Evolutionary conservation across 2,888 invertebrate species (phyloP).

Genomic region (Chrysolina oricalcia): DNA sequence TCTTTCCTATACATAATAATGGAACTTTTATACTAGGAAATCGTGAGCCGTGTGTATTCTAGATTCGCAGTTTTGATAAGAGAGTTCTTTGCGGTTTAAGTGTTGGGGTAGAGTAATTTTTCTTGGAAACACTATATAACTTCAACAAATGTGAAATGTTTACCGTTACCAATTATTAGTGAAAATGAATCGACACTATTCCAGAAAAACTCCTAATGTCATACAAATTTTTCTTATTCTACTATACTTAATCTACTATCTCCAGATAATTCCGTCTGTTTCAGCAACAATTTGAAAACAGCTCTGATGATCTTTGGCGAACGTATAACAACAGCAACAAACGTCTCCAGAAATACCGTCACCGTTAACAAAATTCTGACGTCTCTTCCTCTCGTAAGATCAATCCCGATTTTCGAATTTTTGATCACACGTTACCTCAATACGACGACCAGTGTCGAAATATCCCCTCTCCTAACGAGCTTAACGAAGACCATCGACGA

Average conservation of each 20-base stretch:
- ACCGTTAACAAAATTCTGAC: conserved; percentile 56
- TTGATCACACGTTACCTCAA: conserved; percentile 55
- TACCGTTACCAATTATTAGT: too few relatives aligned
- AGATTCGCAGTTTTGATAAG: too few relatives aligned
- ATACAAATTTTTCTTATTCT: background rate
- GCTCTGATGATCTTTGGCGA: conserved; percentile 23
- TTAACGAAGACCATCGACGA: conserved; percentile 50
- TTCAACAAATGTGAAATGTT: too few relatives aligned
- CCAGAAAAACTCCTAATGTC: too few relatives aligned
- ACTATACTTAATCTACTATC: too few relatives aligned
- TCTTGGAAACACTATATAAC: too few relatives aligned
- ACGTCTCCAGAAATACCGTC: conserved; percentile 24
- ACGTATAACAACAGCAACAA: background rate
- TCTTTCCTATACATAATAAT: too few relatives aligned
- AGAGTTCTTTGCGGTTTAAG: too few relatives aligned
- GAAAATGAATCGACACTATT: too few relatives aligned
- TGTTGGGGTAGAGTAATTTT: too few relatives aligned
- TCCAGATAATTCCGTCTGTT: conserved; percentile 25
- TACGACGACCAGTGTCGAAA: conserved; percentile 48
- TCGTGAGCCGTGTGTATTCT: too few relatives aligned
- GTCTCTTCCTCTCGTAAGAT: conserved; percentile 52
- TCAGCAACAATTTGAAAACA: conserved; percentile 32
- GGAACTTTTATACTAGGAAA: too few relatives aligned
- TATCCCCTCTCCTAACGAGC: conserved; percentile 51
- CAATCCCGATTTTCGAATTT: conserved; percentile 56